These are phyloP conservation scores for Spodoptera frugiperda DNA, from an alignment of 1,140 invertebrate genomes.

Conservation along the genomic window DNA sequence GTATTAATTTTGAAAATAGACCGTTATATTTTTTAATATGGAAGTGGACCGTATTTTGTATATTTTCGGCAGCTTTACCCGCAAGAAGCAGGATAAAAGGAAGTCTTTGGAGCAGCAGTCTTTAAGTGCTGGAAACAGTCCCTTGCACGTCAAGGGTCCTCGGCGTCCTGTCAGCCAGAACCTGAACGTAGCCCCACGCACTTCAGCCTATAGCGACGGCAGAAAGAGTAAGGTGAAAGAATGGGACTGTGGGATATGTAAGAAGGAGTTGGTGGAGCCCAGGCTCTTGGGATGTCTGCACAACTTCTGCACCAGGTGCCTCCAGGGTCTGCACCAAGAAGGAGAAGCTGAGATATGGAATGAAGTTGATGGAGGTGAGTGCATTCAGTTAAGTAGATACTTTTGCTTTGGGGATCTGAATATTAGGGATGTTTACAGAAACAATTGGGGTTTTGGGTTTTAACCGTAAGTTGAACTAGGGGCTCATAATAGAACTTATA, in stretches of 20 bases:
- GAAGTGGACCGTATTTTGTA: slow-evolving; percentile 87
- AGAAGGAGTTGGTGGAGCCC: slow-evolving; percentile 84
- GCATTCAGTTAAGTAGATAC: not conserved
- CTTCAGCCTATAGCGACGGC: slow-evolving; percentile 65
- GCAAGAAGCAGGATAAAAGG: slow-evolving; percentile 84
- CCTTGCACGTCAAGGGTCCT: slow-evolving; percentile 60
- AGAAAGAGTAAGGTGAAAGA: slow-evolving; percentile 64
- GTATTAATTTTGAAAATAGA: not conserved
- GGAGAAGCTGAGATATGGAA: slow-evolving; percentile 75
- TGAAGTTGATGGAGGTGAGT: slow-evolving; percentile 76
- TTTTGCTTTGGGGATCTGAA: not conserved
- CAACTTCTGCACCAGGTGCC: slow-evolving; percentile 87
- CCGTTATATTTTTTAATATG: slow-evolving; percentile 69
- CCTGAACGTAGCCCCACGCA: slow-evolving; percentile 65
- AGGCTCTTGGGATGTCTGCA: slow-evolving; percentile 87
- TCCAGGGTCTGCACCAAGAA: slow-evolving; percentile 78
- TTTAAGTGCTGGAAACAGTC: slow-evolving; percentile 80
- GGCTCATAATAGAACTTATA: too few species aligned
- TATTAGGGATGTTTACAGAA: too few species aligned
- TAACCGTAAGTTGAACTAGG: too few species aligned
- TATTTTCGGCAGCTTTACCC: slow-evolving; percentile 88
- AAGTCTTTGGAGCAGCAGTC: slow-evolving; percentile 80
- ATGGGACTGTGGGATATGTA: slow-evolving; percentile 85
- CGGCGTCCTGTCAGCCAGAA: slow-evolving; percentile 68
- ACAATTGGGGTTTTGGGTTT: too few species aligned